phyloP scores from a whole-genome alignment of 1,140 invertebrate species.

The Proctacanthus coquilletti region DNA sequence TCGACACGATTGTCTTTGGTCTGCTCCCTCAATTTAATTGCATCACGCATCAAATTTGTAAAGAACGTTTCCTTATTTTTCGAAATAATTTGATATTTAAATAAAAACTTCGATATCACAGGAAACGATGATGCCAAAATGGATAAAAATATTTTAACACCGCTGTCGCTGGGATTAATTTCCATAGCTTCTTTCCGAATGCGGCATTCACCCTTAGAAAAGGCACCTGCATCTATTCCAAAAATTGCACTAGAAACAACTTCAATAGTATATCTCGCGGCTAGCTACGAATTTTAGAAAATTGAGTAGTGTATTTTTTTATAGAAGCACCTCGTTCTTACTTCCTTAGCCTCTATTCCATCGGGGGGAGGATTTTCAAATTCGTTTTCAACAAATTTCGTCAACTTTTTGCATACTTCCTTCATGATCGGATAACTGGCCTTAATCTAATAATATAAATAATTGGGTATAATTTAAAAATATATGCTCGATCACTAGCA shows the following conservation, averaged over 20 bases:
- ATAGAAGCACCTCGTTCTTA: not conserved
- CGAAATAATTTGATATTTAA: constrained; percentile 1
- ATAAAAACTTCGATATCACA: constrained; percentile 8
- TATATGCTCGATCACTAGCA: too few species aligned
- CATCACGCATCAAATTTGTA: constrained; percentile 16
- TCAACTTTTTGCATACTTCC: constrained; percentile 17
- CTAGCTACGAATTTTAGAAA: too few species aligned
- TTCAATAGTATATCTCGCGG: constrained; percentile 31
- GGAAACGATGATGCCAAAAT: constrained; percentile 13
- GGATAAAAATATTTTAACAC: constrained; percentile 6
- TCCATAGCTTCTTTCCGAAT: constrained; percentile 13
- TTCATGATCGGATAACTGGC: constrained; percentile 21
- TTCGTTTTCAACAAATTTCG: not conserved
- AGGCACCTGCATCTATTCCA: constrained; percentile 28
- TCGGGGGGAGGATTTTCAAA: constrained; percentile 9
- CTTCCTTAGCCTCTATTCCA: constrained; percentile 13
- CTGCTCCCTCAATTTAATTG: constrained; percentile 16
- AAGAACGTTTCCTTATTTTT: constrained; percentile 19
- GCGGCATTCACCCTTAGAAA: constrained; percentile 15
- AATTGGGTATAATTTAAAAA: constrained; percentile 1
- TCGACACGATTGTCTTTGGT: constrained; percentile 14
- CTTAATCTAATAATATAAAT: constrained; percentile 13
- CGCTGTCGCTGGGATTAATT: too few species aligned
- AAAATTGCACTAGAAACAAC: constrained; percentile 34
- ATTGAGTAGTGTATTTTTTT: not conserved